Evolutionary conservation across 2,888 invertebrate genomes (phyloP), one percentile per base, ranked within the genome.

Genomic region (Ellobium chinense): DNA sequence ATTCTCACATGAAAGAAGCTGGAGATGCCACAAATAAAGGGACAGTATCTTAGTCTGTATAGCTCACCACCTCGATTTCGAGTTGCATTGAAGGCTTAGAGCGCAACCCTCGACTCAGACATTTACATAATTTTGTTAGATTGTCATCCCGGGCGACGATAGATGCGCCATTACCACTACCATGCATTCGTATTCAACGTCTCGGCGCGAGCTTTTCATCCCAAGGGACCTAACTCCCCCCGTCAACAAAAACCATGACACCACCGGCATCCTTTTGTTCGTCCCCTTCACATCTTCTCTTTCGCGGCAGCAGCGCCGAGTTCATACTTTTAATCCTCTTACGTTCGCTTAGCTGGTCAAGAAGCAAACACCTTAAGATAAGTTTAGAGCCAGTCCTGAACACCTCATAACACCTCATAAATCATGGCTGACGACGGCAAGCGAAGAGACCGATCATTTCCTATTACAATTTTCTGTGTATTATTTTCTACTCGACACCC

Each of bases 301-400:
- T 24, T 29, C 27, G 39, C 39, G n/a, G n/a, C n/a, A n/a, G n/a
- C n/a, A n/a, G n/a, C n/a, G n/a, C 68, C 36, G 24, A 54, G 54
- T 54, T 69, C 69, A 69, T 54, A 14, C 54, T 54, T 18, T 46
- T 54, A 69, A 69, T 69, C 69, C 46, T 24, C 21, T 69, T 31
- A 29, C 54, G 7, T 46, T 31, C 54, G 69, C 54, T 2, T 31
- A 46, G 54, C 3, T 69, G 46, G 46, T 31, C 46, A 54, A 46
- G 31, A 69, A 31, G 31, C 29, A 54, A 46, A 29, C 29, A 24
- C 14, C 27, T 3, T 1, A 31, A 27, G 46, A n/a, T 62, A 69
- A 54, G 31, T 18, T 29, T 27, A 27, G 66, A 46, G 29, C 18
- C 69, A 9, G 18, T 46, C 46, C 7, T 12, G 46, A 18, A 5